A percentile compares a stretch with the other conserved stretches of the same genome.
phyloP scores from a whole-genome alignment of 2,113 vertebrate genomes.

The Gambusia affinis region DNA sequence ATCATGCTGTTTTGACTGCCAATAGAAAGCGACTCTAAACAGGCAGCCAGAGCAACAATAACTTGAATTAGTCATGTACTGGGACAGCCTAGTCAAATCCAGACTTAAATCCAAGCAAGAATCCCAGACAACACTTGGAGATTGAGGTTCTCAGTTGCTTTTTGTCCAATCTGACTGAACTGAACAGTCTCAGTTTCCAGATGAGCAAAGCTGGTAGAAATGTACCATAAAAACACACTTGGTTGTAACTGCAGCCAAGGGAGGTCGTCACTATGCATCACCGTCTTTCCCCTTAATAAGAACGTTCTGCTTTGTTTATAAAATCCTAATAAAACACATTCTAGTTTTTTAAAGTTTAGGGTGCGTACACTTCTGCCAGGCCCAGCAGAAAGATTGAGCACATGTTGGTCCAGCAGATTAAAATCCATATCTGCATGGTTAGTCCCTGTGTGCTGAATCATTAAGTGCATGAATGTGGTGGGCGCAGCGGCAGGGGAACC shows the following conservation, averaged over 20 bases:
- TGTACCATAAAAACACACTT: too few relatives aligned
- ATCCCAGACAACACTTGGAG: neutral
- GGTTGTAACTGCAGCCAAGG: too few relatives aligned
- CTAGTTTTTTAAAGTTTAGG: neutral
- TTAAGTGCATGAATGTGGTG: slow-evolving; percentile 55
- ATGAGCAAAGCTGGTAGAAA: neutral
- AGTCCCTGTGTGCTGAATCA: slow-evolving; percentile 64
- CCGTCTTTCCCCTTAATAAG: too few relatives aligned
- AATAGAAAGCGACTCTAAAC: too few relatives aligned
- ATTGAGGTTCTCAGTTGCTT: neutral
- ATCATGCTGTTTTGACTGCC: too few relatives aligned
- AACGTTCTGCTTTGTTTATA: neutral
- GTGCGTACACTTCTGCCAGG: too few relatives aligned
- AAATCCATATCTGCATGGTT: slow-evolving; percentile 54
- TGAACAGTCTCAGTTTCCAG: neutral
- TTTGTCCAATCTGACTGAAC: neutral
- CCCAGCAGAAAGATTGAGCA: neutral
- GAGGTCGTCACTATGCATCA: too few relatives aligned
- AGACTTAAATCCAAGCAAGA: neutral
- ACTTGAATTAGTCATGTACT: too few relatives aligned
- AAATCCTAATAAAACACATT: neutral
- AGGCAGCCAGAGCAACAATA: too few relatives aligned
- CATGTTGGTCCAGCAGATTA: slow-evolving; percentile 20
- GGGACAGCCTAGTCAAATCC: too few relatives aligned
- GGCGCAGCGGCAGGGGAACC: slow-evolving; percentile 44